Percentiles rank a stretch among this genome's conserved stretches.
These are phyloP conservation scores for Torymus auratus DNA, from an alignment of 2,888 invertebrate species.

Conservation along the genomic window DNA sequence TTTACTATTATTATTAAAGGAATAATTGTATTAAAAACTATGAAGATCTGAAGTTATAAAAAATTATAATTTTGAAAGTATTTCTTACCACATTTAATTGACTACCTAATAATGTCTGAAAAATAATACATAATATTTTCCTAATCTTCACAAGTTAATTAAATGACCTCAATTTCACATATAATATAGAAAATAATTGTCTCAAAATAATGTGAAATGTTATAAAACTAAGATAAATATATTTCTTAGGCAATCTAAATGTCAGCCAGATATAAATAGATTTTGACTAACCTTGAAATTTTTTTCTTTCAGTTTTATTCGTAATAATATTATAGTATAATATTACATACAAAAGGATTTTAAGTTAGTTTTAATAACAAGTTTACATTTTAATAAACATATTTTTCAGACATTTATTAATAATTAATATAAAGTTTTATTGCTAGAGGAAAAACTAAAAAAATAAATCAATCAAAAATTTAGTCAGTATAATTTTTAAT, in stretches of 20 bases:
- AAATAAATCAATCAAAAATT: slow-evolving; percentile 27
- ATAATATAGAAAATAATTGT: not conserved
- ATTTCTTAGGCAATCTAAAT: slow-evolving; percentile 5
- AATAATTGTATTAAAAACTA: slow-evolving; percentile 12
- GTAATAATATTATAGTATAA: not conserved
- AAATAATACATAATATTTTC: no score
- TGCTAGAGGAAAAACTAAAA: not conserved
- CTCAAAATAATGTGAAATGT: no score
- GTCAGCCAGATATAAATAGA: slow-evolving; percentile 24
- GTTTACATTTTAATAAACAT: no score
- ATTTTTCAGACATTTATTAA: not conserved
- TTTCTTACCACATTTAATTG: no score
- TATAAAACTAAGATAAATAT: slow-evolving; percentile 13
- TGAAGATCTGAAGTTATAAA: slow-evolving; percentile 13
- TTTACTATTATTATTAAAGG: slow-evolving; percentile 27
- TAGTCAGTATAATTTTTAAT: slow-evolving; percentile 14
- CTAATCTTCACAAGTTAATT: not conserved
- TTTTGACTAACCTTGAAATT: slow-evolving; percentile 23
- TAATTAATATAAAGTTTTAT: not conserved
- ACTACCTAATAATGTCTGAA: no score
- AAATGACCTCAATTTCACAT: not conserved
- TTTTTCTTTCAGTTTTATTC: not conserved
- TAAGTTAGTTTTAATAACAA: not conserved
- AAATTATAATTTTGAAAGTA: not conserved
- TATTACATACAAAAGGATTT: not conserved